phyloP scores from a whole-genome alignment of 64 coral and sea anemone species.

The Dendrophyllia cribrosa region DNA sequence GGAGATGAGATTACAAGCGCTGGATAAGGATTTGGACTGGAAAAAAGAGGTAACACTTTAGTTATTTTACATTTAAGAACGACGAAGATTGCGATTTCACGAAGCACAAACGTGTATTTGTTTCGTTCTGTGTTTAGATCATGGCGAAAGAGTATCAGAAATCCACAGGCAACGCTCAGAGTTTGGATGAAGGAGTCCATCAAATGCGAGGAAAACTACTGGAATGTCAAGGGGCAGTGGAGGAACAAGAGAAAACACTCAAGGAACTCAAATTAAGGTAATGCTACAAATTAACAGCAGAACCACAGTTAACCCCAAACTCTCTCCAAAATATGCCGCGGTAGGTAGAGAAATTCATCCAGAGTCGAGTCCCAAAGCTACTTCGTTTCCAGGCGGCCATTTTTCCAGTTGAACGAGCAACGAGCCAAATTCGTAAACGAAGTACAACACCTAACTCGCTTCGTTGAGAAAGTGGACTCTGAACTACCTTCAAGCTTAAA shows the following conservation, averaged over 20 bases:
- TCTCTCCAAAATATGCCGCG: too few species aligned
- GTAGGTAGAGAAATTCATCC: too few species aligned
- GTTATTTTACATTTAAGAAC: neutral
- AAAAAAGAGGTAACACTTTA: slow-evolving; percentile 83
- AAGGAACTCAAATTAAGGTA: slow-evolving; percentile 45
- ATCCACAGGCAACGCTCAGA: slow-evolving; percentile 50
- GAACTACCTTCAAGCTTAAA: too few species aligned
- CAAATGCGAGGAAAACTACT: slow-evolving; percentile 65
- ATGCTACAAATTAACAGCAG: too few species aligned
- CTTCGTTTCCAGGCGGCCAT: too few species aligned
- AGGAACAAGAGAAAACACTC: slow-evolving; percentile 52
- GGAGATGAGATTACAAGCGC: slow-evolving; percentile 68
- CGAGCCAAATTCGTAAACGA: too few species aligned
- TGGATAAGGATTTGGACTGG: slow-evolving; percentile 91
- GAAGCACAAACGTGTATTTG: neutral
- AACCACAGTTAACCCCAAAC: too few species aligned
- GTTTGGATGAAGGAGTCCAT: slow-evolving; percentile 40
- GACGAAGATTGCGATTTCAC: neutral
- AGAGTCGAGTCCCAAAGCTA: too few species aligned
- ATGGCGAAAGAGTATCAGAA: slow-evolving; percentile 91
- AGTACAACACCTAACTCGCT: too few species aligned
- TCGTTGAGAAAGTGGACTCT: too few species aligned
- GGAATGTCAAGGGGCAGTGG: slow-evolving; percentile 47
- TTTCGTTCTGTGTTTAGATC: slow-evolving; percentile 18
- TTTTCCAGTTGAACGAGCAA: too few species aligned